These are phyloP conservation scores for Sparus aurata DNA, from an alignment of 2,797 vertebrate species.

Conservation along the genomic window DNA sequence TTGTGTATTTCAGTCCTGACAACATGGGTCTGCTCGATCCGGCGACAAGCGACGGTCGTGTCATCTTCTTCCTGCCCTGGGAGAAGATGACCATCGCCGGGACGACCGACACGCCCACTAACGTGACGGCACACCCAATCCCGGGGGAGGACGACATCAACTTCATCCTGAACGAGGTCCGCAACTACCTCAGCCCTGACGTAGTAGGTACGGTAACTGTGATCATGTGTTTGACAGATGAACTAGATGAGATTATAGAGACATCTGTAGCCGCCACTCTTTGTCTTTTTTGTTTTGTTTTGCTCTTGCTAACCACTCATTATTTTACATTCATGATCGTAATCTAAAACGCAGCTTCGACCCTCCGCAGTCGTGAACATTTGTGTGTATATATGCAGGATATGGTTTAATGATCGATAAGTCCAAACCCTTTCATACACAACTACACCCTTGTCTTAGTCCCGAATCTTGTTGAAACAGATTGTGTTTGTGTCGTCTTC, in stretches of 20 bases:
- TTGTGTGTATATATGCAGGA: too few species aligned
- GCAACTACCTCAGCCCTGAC: conserved; percentile 94
- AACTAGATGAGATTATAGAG: too few species aligned
- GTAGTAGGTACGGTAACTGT: conserved; percentile 89
- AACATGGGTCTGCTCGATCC: conserved; percentile 99
- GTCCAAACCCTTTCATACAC: too few species aligned
- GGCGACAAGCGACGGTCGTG: conserved; percentile 95
- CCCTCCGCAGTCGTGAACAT: too few species aligned
- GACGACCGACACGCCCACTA: conserved; percentile 95
- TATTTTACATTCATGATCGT: too few species aligned
- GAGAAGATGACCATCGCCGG: conserved; percentile 98
- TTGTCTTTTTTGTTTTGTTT: not conserved
- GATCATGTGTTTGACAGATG: not conserved
- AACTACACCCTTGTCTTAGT: too few species aligned
- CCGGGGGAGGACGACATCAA: conserved; percentile 97
- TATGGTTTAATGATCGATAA: too few species aligned
- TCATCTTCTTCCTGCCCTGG: conserved; percentile 99
- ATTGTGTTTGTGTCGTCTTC: conserved; percentile 26
- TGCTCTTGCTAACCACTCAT: not conserved
- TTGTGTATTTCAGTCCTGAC: conserved; percentile 87
- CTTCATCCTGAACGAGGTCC: conserved; percentile 96
- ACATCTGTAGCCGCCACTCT: too few species aligned
- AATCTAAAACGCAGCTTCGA: too few species aligned
- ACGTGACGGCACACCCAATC: conserved; percentile 92
- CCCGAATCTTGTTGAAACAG: not conserved